phyloP scores from a whole-genome alignment of 1,140 invertebrate species.

The Homarus americanus region DNA sequence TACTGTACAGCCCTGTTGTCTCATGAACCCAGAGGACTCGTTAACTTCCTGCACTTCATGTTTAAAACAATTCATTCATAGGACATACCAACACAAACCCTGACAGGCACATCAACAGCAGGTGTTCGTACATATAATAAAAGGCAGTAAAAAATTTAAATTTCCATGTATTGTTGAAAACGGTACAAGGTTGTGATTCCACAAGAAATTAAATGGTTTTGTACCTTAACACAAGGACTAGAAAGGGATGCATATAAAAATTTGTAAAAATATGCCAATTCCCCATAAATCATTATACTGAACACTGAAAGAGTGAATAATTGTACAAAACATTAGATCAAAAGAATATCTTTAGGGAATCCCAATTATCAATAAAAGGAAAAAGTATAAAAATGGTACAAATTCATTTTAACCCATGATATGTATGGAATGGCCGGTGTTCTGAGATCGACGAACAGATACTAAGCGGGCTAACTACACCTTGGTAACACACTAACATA shows the following conservation, averaged over 20 bases:
- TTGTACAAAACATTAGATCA: conserved; percentile 7
- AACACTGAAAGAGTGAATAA: neutral
- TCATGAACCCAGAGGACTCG: too few relatives aligned
- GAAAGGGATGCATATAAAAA: conserved; percentile 18
- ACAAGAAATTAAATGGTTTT: conserved; percentile 29
- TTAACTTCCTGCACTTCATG: too few relatives aligned
- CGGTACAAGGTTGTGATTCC: conserved; percentile 28
- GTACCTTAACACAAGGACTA: conserved; percentile 56
- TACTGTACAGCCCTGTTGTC: too few relatives aligned
- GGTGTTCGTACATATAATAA: too few relatives aligned
- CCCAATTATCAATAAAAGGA: neutral
- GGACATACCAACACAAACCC: too few relatives aligned
- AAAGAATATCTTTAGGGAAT: too few relatives aligned
- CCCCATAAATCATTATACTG: neutral
- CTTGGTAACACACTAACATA: neutral
- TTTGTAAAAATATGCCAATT: conserved; percentile 20
- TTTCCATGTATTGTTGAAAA: conserved; percentile 51
- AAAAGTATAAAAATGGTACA: neutral
- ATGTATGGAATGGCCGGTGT: neutral
- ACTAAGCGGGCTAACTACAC: neutral
- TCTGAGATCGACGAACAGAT: neutral
- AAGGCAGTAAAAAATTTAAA: too few relatives aligned
- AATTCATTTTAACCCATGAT: conserved; percentile 19
- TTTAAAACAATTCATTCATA: too few relatives aligned
- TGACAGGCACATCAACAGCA: too few relatives aligned